Evolutionary conservation across 1,140 invertebrate genomes (phyloP), one percentile per base, ranked within the genome.

Genomic region (Caligus rogercresseyi): DNA sequence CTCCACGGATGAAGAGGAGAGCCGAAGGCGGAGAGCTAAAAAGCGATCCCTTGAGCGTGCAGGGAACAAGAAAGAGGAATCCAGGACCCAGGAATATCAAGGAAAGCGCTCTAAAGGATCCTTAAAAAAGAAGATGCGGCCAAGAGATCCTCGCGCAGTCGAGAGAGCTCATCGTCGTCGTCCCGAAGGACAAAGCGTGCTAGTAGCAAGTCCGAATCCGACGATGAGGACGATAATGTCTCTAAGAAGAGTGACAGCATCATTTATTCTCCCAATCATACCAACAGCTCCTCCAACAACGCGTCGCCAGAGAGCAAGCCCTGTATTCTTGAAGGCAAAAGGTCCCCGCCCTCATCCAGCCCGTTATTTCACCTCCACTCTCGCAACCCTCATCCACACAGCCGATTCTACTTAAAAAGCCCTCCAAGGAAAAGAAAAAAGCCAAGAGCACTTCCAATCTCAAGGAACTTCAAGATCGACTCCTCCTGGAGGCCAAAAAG

Each of bases 391-490:
- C n/a, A n/a, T n/a, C n/a, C n/a, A n/a, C n/a, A n/a, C n/a, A n/a
- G n/a, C n/a, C n/a, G 31, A 43, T 43, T 43, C 31, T 43, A 43
- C 31, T 43, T 43, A 11, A 63, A 26, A 26, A 24, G 14, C 14
- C 18, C 14, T 18, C 24, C 43, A 63, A 63, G 54, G 61, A 63
- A 14, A 63, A 63, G 19, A 54, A 55, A 24, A 63, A 55, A 19
- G 15, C 14, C 54, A 63, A 63, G 24, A 62, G n/a, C 16, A 54
- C 19, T 3, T 43, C 31, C n/a, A 43, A 43, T n/a, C 25, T 63
- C 18, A 63, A 63, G 16, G 61, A 63, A 23, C 20, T 63, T 13
- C 61, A 63, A 25, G 52, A 63, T 63, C 18, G 18, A n/a, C 52
- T 63, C n/a, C 25, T 63, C 15, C 43, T 56, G 16, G 61, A 63